Conservation (phyloP, 2,797 vertebrate genomes). For the Pantherophis vulpinus region DNA sequence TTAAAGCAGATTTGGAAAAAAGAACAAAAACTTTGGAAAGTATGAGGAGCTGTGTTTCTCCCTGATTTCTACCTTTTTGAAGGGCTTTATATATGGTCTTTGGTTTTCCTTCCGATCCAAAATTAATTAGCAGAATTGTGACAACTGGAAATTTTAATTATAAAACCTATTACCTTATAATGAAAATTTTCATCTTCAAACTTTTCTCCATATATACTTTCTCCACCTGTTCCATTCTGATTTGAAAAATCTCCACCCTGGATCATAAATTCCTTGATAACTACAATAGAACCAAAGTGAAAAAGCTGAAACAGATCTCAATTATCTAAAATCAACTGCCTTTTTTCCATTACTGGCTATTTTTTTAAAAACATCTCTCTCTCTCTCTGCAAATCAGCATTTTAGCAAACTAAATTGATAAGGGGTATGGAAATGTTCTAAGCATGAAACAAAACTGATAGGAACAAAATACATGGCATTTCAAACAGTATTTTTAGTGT, state of each 20-base stretch:
- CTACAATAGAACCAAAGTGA: slow-evolving; percentile 66
- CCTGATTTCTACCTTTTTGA: neutral
- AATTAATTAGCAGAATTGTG: neutral
- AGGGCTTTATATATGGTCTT: neutral
- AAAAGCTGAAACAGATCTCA: neutral
- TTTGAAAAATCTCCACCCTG: slow-evolving; percentile 98
- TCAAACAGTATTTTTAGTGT: neutral
- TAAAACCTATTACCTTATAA: slow-evolving; percentile 81
- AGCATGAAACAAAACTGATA: neutral
- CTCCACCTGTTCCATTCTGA: slow-evolving; percentile 94
- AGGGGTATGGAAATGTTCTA: neutral
- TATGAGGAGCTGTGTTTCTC: neutral
- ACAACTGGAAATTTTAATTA: neutral
- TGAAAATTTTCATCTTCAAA: slow-evolving; percentile 98
- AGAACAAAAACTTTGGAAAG: neutral
- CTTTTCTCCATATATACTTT: slow-evolving; percentile 98
- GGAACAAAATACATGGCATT: neutral
- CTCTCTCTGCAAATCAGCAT: neutral
- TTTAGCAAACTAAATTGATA: neutral
- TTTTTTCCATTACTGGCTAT: neutral
- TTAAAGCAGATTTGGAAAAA: neutral
- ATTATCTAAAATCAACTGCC: neutral
- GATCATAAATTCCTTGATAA: slow-evolving; percentile 98
- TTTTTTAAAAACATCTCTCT: neutral
- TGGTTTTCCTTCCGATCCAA: neutral